Evolutionary conservation across 1,140 invertebrate genomes (phyloP).

Genomic region (Dreissena rostriformis): DNA sequence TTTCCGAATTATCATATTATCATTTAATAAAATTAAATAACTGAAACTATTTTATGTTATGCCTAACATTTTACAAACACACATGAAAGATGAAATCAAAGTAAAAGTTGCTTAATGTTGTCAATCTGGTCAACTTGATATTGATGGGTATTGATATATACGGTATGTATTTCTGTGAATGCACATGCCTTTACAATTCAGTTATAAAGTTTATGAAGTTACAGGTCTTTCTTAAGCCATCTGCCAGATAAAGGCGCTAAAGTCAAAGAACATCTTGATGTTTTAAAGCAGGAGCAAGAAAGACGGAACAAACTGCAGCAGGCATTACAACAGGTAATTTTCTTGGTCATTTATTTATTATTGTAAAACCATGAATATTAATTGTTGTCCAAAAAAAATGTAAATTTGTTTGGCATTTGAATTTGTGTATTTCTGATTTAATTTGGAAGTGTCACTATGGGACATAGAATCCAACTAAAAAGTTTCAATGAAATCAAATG

Average conservation of each 20-base stretch:
- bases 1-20: no score
- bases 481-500: no score
- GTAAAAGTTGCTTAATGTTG: background rate
- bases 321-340: background rate
- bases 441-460: background rate
- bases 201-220: background rate
- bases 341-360: background rate
- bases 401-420: background rate
- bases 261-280: conserved; percentile 9
- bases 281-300: background rate
- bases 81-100: background rate
- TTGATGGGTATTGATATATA: no score
- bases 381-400: background rate
- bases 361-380: background rate
- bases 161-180: background rate
- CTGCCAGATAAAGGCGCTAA: conserved; percentile 46
- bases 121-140: background rate
- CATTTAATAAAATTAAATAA: background rate
- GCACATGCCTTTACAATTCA: background rate
- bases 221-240: conserved; percentile 25
- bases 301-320: background rate
- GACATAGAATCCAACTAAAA: no score
- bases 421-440: background rate
- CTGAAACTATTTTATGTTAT: background rate
- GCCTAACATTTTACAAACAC: background rate